Base-by-base conservation (phyloP, 2,113 vertebrate species). In the Emydura subglobosa region DNA sequence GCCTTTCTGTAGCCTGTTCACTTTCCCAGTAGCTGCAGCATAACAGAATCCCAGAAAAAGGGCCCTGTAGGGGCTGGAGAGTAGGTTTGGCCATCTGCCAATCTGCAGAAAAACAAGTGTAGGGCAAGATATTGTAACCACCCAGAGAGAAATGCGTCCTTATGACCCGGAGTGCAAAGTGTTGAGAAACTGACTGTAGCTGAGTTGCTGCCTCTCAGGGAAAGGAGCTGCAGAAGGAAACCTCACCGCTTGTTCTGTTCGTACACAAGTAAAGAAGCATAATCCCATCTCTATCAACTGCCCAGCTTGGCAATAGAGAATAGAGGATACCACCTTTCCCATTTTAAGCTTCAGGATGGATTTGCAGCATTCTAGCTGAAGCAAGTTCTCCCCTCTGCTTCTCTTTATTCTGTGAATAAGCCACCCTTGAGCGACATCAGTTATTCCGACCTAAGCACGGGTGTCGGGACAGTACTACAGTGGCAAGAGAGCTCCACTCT, bases 171-270 rank as follows among this genome's bases (percentile, higher is more conserved):
- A 0, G 0, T 47, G 39, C 39, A 74, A 42, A 42, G 13, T 17
- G 29, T 55, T 16, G n/a, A 83, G 68, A 74, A 29, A 11, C 2
- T 0, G 0, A 74, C 87, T 81, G 81, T n/a, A 86, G 72, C 0
- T 49, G 1, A 2, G 80, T 79, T 85, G 42, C 59, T 1, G 6
- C 1, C 4, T 5, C 51, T 42, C 22, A 61, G 85, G 27, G 4
- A 2, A 4, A 16, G 16, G 27, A 51, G 59, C 0, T 1, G 47
- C 14, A 47, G 39, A 34, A 54, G 87, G 85, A 82, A 76, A n/a
- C 6, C 25, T 21, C 5, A 2, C 59, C 19, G 5, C 27, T 0
- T 79, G 25, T 21, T 81, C 55, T 79, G 0, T 21, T 53, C 19
- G 65, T 44, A 76, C 22, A 44, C n/a, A 39, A 12, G 42, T 25